Percentiles rank a stretch among this genome's conserved stretches.
Conservation (phyloP, 2,113 vertebrate species). For the Pelusios castaneus region DNA sequence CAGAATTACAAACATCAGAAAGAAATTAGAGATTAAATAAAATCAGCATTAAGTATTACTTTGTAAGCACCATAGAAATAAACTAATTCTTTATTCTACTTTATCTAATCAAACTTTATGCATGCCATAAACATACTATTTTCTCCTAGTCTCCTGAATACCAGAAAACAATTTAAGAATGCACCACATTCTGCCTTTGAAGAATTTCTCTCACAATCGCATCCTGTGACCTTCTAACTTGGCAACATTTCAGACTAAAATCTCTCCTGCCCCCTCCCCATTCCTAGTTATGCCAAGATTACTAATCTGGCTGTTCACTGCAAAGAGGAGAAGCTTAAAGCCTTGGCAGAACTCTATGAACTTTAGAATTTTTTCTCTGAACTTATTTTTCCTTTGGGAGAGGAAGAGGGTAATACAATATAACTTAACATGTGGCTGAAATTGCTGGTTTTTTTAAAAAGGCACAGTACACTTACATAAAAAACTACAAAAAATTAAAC, state of each 20-base stretch:
- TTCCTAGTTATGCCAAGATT: neutral
- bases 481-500: neutral
- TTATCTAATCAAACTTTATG: neutral
- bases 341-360: constrained; percentile 4
- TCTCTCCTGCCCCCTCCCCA: neutral
- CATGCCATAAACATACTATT: neutral
- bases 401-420: neutral
- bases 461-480: neutral
- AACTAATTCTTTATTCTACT: neutral
- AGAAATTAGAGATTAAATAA: neutral
- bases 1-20: neutral
- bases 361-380: constrained; percentile 17
- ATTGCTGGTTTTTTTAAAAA: neutral
- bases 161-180: neutral
- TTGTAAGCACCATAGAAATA: neutral
- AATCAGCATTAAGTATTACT: neutral
- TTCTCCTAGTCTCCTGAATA: neutral
- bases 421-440: neutral
- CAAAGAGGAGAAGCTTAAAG: neutral
- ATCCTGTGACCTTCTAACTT: neutral
- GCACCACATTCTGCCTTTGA: neutral
- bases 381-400: neutral
- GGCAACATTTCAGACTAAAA: neutral
- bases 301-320: neutral
- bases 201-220: neutral